Evolutionary conservation across 2,113 vertebrate species (phyloP), one percentile per base, ranked within the genome.

Genomic region (Carollia perspicillata): DNA sequence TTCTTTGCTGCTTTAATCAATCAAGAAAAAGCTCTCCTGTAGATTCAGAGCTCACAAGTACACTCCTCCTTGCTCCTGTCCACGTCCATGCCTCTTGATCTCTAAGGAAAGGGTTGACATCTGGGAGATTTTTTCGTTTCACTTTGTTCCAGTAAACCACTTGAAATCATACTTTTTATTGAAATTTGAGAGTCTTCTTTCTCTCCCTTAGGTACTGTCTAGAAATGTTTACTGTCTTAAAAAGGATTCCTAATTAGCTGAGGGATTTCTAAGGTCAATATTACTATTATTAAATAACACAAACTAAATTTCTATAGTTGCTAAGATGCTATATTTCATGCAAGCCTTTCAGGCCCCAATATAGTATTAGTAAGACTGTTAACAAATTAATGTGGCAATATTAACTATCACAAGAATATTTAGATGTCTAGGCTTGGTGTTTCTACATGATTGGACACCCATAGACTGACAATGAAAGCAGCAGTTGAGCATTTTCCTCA

Each of bases 1-100:
- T 60, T 58, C 85, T 95, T 92, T 92, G 14, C 90, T 94, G 47
- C 92, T 97, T 97, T 97, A 95, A 95, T 97, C 96, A 97, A 77
- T 93, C 90, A 95, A 95, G 92, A 92, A 83, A 96, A 95, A 90
- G 87, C 74, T 95, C 87, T 97, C 96, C 95, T 93, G 90, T 79
- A 93, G 96, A 92, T 84, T 93, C 87, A 84, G 95, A 92, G 78
- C 86, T 97, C 58, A 71, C 68, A 94, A 91, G 79, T 83, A 28
- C 1, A 83, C 55, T 91, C 42, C 63, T 96, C 72, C 44, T 83
- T 86, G 44, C 83, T 80, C 74, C 84, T 96, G 75, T 96, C 92
- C 89, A 6, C 84, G 79, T 75, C 79, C 65, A 94, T 35, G 74
- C 75, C 60, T 91, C 95, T 89, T 93, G 90, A 96, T 96, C 92